These are phyloP conservation scores for Notocelia uddmanniana DNA, from an alignment of 2,888 invertebrate species.

Conservation along the genomic window DNA sequence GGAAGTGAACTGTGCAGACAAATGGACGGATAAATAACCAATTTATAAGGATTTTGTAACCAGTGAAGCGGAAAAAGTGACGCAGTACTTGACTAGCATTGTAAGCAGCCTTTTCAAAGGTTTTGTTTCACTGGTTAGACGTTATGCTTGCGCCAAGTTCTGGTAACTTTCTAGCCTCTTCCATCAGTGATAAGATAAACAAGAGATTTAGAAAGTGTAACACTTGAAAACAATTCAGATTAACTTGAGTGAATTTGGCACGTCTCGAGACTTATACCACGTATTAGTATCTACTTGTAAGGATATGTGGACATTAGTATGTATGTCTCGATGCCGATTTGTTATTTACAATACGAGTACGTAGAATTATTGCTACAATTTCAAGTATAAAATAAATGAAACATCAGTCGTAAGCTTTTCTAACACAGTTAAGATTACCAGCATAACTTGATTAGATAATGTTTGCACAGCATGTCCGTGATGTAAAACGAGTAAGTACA, in stretches of 20 bases:
- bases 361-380: background rate
- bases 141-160: background rate
- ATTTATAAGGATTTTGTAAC: conserved; percentile 44
- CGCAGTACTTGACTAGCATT: conserved; percentile 28
- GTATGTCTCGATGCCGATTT: too few species aligned
- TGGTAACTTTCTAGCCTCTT: background rate
- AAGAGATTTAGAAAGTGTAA: background rate
- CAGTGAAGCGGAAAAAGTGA: conserved; percentile 37
- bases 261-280: background rate
- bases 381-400: background rate
- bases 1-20: conserved; percentile 37
- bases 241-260: background rate
- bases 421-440: background rate
- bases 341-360: background rate
- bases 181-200: background rate
- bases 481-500: conserved; percentile 22
- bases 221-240: background rate
- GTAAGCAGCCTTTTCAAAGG: conserved; percentile 19
- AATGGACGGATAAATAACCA: conserved; percentile 45
- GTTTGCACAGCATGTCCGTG: conserved; percentile 24
- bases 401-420: conserved; percentile 13
- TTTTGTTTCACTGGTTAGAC: background rate
- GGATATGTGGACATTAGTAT: too few species aligned
- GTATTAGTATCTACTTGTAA: background rate
- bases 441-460: conserved; percentile 1